A percentile compares a stretch with the other conserved stretches of the same genome.
These are phyloP conservation scores for Xyrichtys novacula DNA, from an alignment of 2,797 vertebrate species.

Conservation along the genomic window DNA sequence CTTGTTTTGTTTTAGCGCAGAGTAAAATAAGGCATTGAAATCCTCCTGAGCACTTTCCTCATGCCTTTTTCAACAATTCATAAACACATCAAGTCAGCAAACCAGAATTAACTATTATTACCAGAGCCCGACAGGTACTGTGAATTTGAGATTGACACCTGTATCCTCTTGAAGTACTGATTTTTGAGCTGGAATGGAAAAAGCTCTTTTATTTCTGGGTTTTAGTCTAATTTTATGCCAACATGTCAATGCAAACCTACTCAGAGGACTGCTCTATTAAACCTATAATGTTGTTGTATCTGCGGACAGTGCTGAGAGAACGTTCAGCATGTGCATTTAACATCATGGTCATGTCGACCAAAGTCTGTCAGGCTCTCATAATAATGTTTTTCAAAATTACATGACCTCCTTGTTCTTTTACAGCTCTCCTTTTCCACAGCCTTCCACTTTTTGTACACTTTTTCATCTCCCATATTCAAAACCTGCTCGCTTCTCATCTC, in stretches of 20 bases:
- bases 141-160: background rate
- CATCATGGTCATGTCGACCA: too few relatives aligned
- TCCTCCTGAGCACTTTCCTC: constrained; percentile 74
- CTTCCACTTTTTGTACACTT: constrained; percentile 58
- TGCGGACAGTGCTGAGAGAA: background rate
- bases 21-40: constrained; percentile 57
- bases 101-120: constrained; percentile 60
- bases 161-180: too few relatives aligned
- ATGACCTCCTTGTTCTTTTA: constrained; percentile 47
- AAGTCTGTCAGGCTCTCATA: background rate
- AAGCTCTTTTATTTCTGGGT: too few relatives aligned
- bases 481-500: constrained; percentile 56
- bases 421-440: constrained; percentile 50
- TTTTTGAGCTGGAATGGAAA: too few relatives aligned
- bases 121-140: background rate
- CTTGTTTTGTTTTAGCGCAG: constrained; percentile 8
- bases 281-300: too few relatives aligned
- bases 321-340: too few relatives aligned
- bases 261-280: background rate
- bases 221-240: background rate
- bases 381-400: constrained; percentile 29
- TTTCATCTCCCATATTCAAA: constrained; percentile 38
- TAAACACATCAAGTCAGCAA: constrained; percentile 69
- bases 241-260: background rate
- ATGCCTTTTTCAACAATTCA: constrained; percentile 68